Percentiles rank a stretch among this genome's conserved stretches.
phyloP scores from a whole-genome alignment of 2,888 invertebrate genomes.

The Latheticus oryzae region DNA sequence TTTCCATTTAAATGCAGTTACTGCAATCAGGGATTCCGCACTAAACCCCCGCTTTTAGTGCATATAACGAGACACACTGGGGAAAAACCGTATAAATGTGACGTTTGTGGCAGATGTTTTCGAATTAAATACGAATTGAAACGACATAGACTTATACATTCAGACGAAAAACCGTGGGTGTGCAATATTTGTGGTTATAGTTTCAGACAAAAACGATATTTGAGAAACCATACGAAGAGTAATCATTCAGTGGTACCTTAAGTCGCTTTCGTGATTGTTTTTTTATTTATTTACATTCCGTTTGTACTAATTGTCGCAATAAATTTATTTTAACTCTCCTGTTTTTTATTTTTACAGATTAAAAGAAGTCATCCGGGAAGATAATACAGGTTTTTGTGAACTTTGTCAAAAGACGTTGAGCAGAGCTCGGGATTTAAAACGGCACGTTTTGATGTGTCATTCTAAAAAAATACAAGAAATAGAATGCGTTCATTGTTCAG shows the following conservation, averaged over 20 bases:
- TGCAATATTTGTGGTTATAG: conserved; percentile 65
- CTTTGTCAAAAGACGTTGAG: conserved; percentile 13
- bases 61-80: conserved; percentile 73
- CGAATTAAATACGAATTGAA: conserved; percentile 72
- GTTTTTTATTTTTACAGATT: too few relatives aligned
- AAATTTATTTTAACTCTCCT: too few relatives aligned
- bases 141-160: conserved; percentile 69
- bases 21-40: conserved; percentile 72
- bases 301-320: too few relatives aligned
- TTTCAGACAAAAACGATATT: conserved; percentile 69
- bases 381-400: too few relatives aligned
- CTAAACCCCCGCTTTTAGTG: conserved; percentile 69
- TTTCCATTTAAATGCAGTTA: conserved; percentile 71
- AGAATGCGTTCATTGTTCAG: conserved; percentile 51
- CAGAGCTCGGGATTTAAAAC: conserved; percentile 18
- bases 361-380: too few relatives aligned
- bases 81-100: conserved; percentile 72
- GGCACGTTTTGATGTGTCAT: conserved; percentile 13
- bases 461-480: too few relatives aligned
- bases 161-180: conserved; percentile 67
- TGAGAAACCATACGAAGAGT: conserved; percentile 67
- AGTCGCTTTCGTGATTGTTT: neutral
- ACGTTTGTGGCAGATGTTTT: conserved; percentile 70
- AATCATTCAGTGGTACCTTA: conserved; percentile 56
- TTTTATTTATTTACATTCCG: conserved; percentile 15